Percentiles rank a stretch among this genome's conserved stretches.
These are phyloP conservation scores for Erynnis tages DNA, from an alignment of 2,888 invertebrate genomes.

Conservation along the genomic window DNA sequence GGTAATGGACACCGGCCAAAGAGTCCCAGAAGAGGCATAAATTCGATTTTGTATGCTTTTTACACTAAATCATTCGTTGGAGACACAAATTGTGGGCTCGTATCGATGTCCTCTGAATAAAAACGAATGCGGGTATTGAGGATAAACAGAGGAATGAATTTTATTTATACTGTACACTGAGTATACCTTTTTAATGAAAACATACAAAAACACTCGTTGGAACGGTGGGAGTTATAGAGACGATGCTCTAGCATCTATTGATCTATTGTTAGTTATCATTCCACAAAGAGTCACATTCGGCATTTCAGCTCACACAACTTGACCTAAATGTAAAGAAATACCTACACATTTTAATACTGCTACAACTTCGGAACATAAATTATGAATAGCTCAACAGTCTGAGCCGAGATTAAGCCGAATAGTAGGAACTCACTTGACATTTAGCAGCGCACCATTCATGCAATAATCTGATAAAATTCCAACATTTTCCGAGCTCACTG, in stretches of 20 bases:
- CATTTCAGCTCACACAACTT: not conserved
- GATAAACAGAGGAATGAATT: too few species aligned
- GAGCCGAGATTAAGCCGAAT: conserved; percentile 14
- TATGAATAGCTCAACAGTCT: conserved; percentile 19
- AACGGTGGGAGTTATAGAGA: too few species aligned
- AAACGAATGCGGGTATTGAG: conserved; percentile 12
- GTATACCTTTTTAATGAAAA: too few species aligned
- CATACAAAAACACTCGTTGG: too few species aligned
- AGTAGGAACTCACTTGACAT: conserved; percentile 26
- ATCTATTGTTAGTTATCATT: too few species aligned
- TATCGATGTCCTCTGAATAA: conserved; percentile 25
- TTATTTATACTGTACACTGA: too few species aligned
- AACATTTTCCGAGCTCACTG: conserved; percentile 26
- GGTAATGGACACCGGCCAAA: conserved; percentile 69
- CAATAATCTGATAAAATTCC: conserved; percentile 31
- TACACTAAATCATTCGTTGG: conserved; percentile 66
- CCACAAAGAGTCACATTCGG: not conserved
- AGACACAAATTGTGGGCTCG: conserved; percentile 33
- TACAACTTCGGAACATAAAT: conserved; percentile 12
- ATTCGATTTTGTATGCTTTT: conserved; percentile 67
- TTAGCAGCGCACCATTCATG: conserved; percentile 25
- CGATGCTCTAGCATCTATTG: too few species aligned
- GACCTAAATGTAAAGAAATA: not conserved
- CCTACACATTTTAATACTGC: conserved; percentile 6
- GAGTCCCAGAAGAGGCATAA: conserved; percentile 70